Evolutionary conservation across 2,888 invertebrate species (phyloP).

Genomic region (Scaptomyza polygonia): DNA sequence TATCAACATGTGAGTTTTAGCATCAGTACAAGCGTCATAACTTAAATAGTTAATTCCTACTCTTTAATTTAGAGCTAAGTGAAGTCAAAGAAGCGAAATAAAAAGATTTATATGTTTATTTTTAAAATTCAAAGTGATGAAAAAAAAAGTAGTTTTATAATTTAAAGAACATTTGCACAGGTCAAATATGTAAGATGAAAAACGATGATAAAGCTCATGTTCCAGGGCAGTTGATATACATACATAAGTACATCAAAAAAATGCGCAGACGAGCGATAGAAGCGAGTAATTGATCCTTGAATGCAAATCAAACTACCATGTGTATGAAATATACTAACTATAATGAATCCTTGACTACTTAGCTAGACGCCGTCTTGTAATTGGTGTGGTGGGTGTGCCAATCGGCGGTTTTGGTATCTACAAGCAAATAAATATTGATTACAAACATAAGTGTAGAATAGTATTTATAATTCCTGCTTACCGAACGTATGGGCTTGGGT

Average conservation of each 20-base stretch:
- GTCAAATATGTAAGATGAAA: conserved; percentile 19
- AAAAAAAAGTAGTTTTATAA: conserved; percentile 10
- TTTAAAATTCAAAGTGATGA: conserved; percentile 20
- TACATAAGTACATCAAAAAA: background rate
- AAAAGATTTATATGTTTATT: conserved; percentile 50
- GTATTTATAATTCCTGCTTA: too few species aligned
- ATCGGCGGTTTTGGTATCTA: conserved; percentile 83
- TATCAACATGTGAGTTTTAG: conserved; percentile 37
- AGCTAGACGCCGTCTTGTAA: conserved; percentile 78
- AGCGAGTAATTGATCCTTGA: conserved; percentile 1
- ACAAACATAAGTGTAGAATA: background rate
- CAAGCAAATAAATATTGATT: background rate
- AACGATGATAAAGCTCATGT: conserved; percentile 24
- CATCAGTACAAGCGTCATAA: background rate
- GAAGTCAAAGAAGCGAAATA: background rate
- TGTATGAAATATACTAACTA: conserved; percentile 38
- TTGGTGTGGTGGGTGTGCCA: conserved; percentile 82
- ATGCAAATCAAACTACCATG: conserved; percentile 11
- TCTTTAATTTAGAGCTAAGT: conserved; percentile 2
- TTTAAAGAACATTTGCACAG: conserved; percentile 28
- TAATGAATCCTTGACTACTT: conserved; percentile 64
- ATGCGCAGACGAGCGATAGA: conserved; percentile 12
- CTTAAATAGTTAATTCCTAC: background rate
- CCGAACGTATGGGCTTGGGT: conserved; percentile 83
- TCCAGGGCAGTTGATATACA: conserved; percentile 25